Evolutionary conservation across 1,140 invertebrate genomes (phyloP), one percentile per base, ranked within the genome.

Genomic region (Bombus sibiricus): DNA sequence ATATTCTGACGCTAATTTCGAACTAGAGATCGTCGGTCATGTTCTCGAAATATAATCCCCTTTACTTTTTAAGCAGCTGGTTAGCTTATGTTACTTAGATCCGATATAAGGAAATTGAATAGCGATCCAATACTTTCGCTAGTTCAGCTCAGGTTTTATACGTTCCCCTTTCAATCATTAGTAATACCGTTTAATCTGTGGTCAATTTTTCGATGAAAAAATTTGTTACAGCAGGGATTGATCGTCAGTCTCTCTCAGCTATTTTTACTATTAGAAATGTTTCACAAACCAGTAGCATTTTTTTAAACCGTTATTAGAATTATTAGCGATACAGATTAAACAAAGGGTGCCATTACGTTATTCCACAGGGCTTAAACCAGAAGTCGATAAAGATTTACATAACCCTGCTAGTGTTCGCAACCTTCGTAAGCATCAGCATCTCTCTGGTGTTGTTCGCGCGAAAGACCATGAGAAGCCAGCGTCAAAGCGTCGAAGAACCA

Each of bases 401-500:
- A 47, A 64, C 86, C 22, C 64, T 90, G 25, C 87, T 76, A 18
- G 85, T 78, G 10, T n/a, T 91, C 77, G 83, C 62, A 8, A 74
- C n/a, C 8, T 41, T 90, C 53, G 85, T 85, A 13, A 72, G 82
- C 32, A 41, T 83, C 15, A 83, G 83, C 32, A 74, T 92, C 15
- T 80, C 89, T 22, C 39, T 93, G 12, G 69, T 92, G 28, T 89
- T 89, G 77, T 92, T 88, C 78, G 85, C 92, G 53, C 86, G 87
- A 25, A 92, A 86, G 79, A 75, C 81, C n/a, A 79, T 80, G 25
- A 89, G 83, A 82, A 78, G 87, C 59, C 90, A 91, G 64, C 87
- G 91, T 28, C 83, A 90, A 41, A 90, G 83, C 83, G 76, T 91
- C 13, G 91, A 93, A 79, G 93, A 93, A 66, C 85, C 89, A 39